phyloP scores from a whole-genome alignment of 1,140 invertebrate species.

The Potamilus streckersoni region DNA sequence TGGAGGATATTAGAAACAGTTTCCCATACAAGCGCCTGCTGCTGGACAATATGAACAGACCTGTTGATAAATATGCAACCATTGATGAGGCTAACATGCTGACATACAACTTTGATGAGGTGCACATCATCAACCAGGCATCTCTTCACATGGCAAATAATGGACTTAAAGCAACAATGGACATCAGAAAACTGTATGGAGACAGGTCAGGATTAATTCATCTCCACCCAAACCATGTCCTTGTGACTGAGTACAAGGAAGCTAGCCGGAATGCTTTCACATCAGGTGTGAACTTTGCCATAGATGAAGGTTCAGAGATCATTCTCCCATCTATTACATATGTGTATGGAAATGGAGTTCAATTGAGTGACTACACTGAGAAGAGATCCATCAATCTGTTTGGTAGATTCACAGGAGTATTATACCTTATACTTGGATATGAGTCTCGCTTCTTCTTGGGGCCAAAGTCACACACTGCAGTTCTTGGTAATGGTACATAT shows the following conservation, averaged over 20 bases:
- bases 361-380: constrained; percentile 32
- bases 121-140: constrained; percentile 47
- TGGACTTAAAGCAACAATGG: constrained; percentile 28
- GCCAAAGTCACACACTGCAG: constrained; percentile 44
- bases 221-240: constrained; percentile 42
- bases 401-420: constrained; percentile 45
- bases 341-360: constrained; percentile 46
- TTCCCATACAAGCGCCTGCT: constrained; percentile 41
- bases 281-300: constrained; percentile 53
- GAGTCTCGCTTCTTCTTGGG: constrained; percentile 44
- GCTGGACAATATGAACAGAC: constrained; percentile 44
- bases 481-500: constrained; percentile 13
- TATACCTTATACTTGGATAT: constrained; percentile 43
- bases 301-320: constrained; percentile 48
- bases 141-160: constrained; percentile 44
- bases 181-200: constrained; percentile 40
- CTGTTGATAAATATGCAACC: constrained; percentile 47
- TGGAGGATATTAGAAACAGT: constrained; percentile 42
- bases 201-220: constrained; percentile 51
- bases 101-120: constrained; percentile 49
- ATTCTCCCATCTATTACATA: constrained; percentile 46
- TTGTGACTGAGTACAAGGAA: constrained; percentile 45
- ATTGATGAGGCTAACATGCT: constrained; percentile 38
- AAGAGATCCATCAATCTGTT: constrained; percentile 39
- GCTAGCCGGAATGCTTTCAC: constrained; percentile 43